Evolutionary conservation across 2,797 vertebrate species (phyloP), one percentile per base, ranked within the genome.

Genomic region (Phalanger gymnotis): DNA sequence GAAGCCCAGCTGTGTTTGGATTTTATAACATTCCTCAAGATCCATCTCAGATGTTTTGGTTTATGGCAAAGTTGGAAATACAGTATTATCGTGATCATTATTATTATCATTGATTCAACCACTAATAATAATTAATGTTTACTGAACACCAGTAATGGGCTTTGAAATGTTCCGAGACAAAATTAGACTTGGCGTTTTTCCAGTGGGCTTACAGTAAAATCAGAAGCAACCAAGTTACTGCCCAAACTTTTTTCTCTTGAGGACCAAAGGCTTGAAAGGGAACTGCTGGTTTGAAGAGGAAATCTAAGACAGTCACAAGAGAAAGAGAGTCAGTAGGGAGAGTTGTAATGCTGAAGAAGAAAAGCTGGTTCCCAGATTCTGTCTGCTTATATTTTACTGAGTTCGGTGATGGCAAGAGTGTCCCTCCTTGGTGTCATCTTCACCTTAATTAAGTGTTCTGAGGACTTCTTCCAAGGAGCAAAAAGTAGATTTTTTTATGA

Each of bases 111-210:
- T 96, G 96, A 96, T 96, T 97, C 95, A 97, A 92, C 92, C 66
- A 97, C 96, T 95, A 96, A 95, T 97, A 97, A 97, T 98, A 97
- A 98, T 98, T 97, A 97, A 97, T 97, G 97, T 98, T 98, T 97
- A 97, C 97, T 91, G 28, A 96, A 31, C 54, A 92, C 54, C 93
- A 66, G 89, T 97, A 97, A 96, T 96, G 81, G 94, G 94, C 89
- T 92, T 19, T 90, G 58, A 53, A 55, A 96, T 94, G 96, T 93
- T 96, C 58, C 73, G 96, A 97, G 54, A 57, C 92, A 92, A 92
- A 97, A 96, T 97, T 93, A 96, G 89, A 89, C 52, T 97, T 98
- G 98, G 98, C 97, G 96, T 96, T 96, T 98, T 94, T 98, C 98
- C 98, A 97, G 96, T 93, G 95, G 94, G 95, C 91, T 96, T 93